Evolutionary conservation across 2,888 invertebrate genomes (phyloP), one percentile per base, ranked within the genome.

Genomic region (Nephrotoma appendiculata): DNA sequence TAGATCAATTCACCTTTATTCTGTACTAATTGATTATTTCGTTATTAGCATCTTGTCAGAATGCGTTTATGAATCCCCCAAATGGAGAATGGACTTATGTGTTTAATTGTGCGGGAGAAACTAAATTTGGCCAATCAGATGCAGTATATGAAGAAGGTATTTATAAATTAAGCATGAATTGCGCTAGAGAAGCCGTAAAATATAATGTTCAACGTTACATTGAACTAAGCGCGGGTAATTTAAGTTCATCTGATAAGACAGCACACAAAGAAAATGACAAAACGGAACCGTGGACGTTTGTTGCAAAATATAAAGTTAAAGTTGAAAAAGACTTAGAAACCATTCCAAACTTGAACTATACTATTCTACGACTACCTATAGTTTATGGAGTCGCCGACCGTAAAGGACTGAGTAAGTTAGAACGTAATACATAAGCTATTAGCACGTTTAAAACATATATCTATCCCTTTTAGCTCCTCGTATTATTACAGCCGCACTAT

Each of bases 91-190:
- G 96, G 94, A 95, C 95, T 89, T 94, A 95, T 90, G 96, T 97
- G 85, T 94, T 97, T 87, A 98, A 98, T 92, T 96, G 98, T 91
- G 98, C 98, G 0, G 97, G 96, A 2, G 98, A 98, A 92, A 98
- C 98, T 4, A 96, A 97, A 90, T 94, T 94, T 87, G 96, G 96
- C 15, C 97, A 98, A 92, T 95, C 95, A 11, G 97, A 98, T 90
- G 95, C 96, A 2, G 96, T 98, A 31, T 98, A 98, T 91, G 94
- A 95, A 89, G 98, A 98, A 91, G 98, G 98, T 12, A 96, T 98
- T 88, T 93, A 94, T 87, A 96, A 96, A 89, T 92, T 98, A 52
- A 96, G 96, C 91, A 89, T 94, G 57, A 97, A 97, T 90, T 97
- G 97, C 91, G 97, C 97, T 11, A 93, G 93, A 88, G 94, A 95